Evolutionary conservation across 2,888 invertebrate genomes (phyloP).

Genomic region (Hyles lineata): DNA sequence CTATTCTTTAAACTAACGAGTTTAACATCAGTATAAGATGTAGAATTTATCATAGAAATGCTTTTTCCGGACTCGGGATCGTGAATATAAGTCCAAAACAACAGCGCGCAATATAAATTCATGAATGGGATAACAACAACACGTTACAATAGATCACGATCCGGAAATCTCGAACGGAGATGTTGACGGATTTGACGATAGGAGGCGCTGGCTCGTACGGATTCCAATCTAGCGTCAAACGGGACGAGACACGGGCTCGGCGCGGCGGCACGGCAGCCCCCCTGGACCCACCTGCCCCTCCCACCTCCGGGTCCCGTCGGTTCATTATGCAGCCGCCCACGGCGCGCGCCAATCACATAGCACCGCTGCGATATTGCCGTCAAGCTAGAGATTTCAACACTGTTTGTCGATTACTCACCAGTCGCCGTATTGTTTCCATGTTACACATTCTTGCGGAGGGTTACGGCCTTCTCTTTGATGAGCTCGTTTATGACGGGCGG

Average conservation of each 20-base stretch:
- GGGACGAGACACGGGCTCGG: conserved; percentile 50
- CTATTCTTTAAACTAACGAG: too few relatives aligned
- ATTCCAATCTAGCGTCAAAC: conserved; percentile 71
- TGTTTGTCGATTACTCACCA: conserved; percentile 64
- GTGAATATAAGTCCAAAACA: background rate
- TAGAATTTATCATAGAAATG: background rate
- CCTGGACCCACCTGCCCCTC: conserved; percentile 47
- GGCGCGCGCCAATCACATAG: conserved; percentile 81
- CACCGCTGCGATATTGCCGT: conserved; percentile 77
- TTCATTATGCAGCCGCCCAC: conserved; percentile 83
- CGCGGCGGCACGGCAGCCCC: conserved; percentile 32
- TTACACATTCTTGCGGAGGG: conserved; percentile 30
- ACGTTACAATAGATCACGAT: conserved; percentile 46
- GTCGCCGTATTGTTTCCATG: conserved; percentile 44
- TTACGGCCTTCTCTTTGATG: background rate
- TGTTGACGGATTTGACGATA: conserved; percentile 68
- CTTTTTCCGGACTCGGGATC: too few relatives aligned
- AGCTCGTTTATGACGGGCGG: background rate
- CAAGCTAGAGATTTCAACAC: conserved; percentile 72
- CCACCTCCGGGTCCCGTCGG: conserved; percentile 55
- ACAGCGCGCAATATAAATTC: background rate
- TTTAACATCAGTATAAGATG: too few relatives aligned
- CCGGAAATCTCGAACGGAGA: conserved; percentile 52
- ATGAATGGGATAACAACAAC: conserved; percentile 30
- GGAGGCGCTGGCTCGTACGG: conserved; percentile 66